These are phyloP conservation scores for Vicugna pacos DNA, from an alignment of 2,113 vertebrate genomes.

Conservation along the genomic window DNA sequence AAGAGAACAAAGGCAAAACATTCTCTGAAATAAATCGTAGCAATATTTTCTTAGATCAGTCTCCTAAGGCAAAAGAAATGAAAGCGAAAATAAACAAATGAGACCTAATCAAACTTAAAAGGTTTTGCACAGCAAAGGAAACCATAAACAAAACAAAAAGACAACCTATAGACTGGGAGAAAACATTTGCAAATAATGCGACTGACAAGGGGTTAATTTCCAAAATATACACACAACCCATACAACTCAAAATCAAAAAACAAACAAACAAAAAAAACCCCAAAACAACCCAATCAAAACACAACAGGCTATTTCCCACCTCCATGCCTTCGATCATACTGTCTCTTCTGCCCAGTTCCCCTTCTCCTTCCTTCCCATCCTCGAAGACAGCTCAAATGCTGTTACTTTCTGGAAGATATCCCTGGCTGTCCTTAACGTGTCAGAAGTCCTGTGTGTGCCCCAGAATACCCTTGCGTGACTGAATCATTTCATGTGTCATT, in stretches of 20 bases:
- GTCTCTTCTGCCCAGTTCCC: not conserved
- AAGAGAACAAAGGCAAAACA: not conserved
- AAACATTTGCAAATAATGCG: not conserved
- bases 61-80: not conserved
- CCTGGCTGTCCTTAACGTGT: not conserved
- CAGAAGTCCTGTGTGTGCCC: not conserved
- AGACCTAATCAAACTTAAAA: no score
- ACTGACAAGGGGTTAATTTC: not conserved
- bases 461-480: not conserved
- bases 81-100: no score
- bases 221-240: not conserved
- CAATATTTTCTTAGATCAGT: not conserved
- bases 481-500: not conserved
- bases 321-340: not conserved
- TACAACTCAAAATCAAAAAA: not conserved
- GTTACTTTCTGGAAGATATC: slow-evolving; percentile 17
- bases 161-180: not conserved
- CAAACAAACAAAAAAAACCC: not conserved
- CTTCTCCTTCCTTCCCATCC: not conserved
- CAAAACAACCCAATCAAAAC: not conserved
- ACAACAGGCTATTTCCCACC: not conserved
- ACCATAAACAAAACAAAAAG: not conserved
- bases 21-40: not conserved
- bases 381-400: not conserved
- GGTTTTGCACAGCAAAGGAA: not conserved